These are phyloP conservation scores for Synodontis membranacea DNA, from an alignment of 2,113 vertebrate genomes.

Conservation along the genomic window DNA sequence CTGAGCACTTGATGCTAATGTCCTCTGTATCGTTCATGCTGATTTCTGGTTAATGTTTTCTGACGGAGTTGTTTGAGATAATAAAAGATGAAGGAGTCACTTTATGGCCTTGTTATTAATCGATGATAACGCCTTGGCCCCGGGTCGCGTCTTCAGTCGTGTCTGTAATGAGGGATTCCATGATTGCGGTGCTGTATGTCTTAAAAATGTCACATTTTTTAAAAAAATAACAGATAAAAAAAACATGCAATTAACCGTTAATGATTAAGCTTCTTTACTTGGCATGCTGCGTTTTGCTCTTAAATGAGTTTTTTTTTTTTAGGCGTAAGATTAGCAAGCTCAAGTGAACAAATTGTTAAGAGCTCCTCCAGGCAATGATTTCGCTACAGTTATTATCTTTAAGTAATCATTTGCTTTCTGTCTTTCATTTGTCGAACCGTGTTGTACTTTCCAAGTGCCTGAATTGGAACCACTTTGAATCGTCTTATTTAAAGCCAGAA, in stretches of 20 bases:
- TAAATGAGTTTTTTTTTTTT: neutral
- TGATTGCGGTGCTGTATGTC: too few relatives aligned
- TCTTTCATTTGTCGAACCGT: neutral
- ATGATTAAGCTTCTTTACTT: neutral
- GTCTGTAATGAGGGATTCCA: neutral
- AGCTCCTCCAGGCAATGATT: neutral
- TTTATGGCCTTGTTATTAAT: conserved; percentile 53
- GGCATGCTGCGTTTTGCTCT: neutral
- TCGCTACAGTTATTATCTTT: neutral
- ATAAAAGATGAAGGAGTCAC: conserved; percentile 63
- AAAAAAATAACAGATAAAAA: too few relatives aligned
- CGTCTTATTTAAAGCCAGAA: neutral
- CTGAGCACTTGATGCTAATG: neutral
- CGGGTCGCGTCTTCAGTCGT: neutral
- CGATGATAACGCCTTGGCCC: conserved; percentile 12
- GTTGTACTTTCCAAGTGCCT: neutral
- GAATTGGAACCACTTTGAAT: too few relatives aligned
- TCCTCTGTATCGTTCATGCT: neutral
- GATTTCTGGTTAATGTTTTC: conserved; percentile 39
- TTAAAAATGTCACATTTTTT: too few relatives aligned
- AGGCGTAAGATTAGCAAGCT: neutral
- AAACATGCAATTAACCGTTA: neutral
- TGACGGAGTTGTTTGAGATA: conserved; percentile 49
- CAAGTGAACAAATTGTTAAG: neutral
- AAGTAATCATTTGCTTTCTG: neutral